These are phyloP conservation scores for Garrulus glandarius DNA, from an alignment of 2,797 vertebrate species.

Conservation along the genomic window DNA sequence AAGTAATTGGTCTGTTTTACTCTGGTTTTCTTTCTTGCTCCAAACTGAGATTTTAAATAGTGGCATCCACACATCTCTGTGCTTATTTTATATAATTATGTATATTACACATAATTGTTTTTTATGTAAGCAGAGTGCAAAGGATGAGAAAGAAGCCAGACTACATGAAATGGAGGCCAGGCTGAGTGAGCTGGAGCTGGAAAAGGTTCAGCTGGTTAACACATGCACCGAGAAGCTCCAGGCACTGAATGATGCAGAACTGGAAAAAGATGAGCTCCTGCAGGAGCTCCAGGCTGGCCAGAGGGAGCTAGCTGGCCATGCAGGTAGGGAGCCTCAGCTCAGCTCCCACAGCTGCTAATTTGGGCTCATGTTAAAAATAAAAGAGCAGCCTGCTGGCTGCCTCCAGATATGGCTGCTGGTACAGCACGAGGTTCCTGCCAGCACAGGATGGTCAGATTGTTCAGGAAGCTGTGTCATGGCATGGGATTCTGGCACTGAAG, in stretches of 20 bases:
- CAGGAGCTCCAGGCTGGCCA: conserved; percentile 69
- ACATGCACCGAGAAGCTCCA: conserved; percentile 62
- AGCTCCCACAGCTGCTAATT: neutral
- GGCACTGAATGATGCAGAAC: conserved; percentile 67
- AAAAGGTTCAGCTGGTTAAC: conserved; percentile 66
- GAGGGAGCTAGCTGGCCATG: conserved; percentile 69
- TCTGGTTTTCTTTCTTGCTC: neutral
- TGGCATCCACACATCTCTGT: neutral
- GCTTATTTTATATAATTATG: neutral
- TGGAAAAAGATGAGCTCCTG: conserved; percentile 78
- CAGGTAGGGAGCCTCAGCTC: conserved; percentile 69
- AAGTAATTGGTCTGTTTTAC: neutral
- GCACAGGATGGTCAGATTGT: neutral
- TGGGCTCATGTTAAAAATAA: conserved; percentile 2
- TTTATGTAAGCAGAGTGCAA: conserved; percentile 63
- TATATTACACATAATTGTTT: neutral
- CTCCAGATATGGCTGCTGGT: neutral
- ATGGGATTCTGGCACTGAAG: neutral
- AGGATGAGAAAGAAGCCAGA: conserved; percentile 75
- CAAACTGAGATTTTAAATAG: neutral
- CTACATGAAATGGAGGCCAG: conserved; percentile 68
- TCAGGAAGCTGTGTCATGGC: neutral
- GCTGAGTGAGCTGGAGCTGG: conserved; percentile 67
- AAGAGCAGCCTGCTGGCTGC: neutral
- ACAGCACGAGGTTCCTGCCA: neutral